A percentile compares a stretch with the other conserved stretches of the same genome.
phyloP scores from a whole-genome alignment of 2,113 vertebrate species.

The Spermophilus dauricus region DNA sequence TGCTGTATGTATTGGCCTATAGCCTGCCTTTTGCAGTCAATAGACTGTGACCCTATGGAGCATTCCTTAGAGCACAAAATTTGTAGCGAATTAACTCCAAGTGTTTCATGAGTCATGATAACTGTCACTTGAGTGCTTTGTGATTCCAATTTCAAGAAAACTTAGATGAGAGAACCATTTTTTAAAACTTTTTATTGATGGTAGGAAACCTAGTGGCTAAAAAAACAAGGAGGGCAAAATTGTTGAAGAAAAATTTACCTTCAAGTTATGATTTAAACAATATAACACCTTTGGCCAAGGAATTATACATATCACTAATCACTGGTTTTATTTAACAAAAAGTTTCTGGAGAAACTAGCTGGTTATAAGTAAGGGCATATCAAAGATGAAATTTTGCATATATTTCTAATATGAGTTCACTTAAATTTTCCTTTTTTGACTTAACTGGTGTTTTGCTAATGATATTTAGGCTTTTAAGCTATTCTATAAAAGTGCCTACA shows the following conservation, averaged over 20 bases:
- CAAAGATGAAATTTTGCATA: neutral
- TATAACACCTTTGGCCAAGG: neutral
- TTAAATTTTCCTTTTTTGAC: neutral
- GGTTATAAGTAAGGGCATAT: neutral
- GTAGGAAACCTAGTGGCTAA: neutral
- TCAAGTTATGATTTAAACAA: neutral
- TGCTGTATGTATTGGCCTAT: no score
- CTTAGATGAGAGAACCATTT: neutral
- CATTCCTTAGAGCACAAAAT: neutral
- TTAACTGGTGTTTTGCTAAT: conserved; percentile 47
- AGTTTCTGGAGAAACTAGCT: conserved; percentile 1
- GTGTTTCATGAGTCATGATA: neutral
- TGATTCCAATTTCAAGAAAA: neutral
- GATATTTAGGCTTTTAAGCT: conserved; percentile 41
- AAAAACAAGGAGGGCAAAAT: neutral
- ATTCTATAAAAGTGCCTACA: neutral
- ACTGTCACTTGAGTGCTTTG: neutral
- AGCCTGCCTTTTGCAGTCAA: neutral
- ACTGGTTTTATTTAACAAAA: conserved; percentile 7
- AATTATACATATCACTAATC: neutral
- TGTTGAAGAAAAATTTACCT: neutral
- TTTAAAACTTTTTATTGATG: neutral
- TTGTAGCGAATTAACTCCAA: neutral
- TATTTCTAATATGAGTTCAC: neutral
- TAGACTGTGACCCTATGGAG: neutral